These are phyloP conservation scores for Urechis unicinctus DNA, from an alignment of 2,888 invertebrate genomes.

Conservation along the genomic window DNA sequence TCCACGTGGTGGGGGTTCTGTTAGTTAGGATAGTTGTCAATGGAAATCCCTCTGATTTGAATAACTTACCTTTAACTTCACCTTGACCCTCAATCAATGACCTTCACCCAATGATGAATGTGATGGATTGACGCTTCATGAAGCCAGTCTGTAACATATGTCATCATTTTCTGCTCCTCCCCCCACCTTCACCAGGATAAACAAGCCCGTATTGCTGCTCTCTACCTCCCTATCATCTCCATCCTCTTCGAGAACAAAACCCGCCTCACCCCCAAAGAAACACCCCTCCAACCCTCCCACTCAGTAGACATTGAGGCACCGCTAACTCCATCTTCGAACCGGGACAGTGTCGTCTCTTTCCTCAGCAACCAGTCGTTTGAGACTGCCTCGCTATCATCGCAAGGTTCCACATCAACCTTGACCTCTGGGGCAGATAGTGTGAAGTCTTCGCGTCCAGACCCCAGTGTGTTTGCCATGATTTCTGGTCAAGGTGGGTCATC, in stretches of 20 bases:
- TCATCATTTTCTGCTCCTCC: neutral
- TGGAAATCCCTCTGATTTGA: too few relatives aligned
- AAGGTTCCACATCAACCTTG: conserved; percentile 3
- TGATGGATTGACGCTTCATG: too few relatives aligned
- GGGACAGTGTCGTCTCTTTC: conserved; percentile 3
- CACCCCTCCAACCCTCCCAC: neutral
- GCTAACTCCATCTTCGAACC: neutral
- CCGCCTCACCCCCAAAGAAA: conserved; percentile 55
- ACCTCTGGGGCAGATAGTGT: too few relatives aligned
- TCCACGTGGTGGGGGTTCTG: too few relatives aligned
- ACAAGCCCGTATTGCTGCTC: conserved; percentile 73
- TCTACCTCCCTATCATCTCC: conserved; percentile 87
- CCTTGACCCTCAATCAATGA: too few relatives aligned
- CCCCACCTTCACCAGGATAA: conserved; percentile 62
- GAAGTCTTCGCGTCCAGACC: conserved; percentile 9
- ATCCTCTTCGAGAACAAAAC: conserved; percentile 82
- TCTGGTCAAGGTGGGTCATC: conserved; percentile 20
- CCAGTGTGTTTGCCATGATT: conserved; percentile 37
- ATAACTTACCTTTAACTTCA: too few relatives aligned
- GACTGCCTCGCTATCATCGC: neutral
- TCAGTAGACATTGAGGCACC: conserved; percentile 6
- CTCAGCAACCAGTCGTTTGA: conserved; percentile 11
- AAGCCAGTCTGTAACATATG: too few relatives aligned
- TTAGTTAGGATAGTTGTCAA: too few relatives aligned
- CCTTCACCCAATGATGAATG: too few relatives aligned